A percentile compares a stretch with the other conserved stretches of the same genome.
phyloP scores from a whole-genome alignment of 2,797 vertebrate species.

The Peromyscus nudipes region DNA sequence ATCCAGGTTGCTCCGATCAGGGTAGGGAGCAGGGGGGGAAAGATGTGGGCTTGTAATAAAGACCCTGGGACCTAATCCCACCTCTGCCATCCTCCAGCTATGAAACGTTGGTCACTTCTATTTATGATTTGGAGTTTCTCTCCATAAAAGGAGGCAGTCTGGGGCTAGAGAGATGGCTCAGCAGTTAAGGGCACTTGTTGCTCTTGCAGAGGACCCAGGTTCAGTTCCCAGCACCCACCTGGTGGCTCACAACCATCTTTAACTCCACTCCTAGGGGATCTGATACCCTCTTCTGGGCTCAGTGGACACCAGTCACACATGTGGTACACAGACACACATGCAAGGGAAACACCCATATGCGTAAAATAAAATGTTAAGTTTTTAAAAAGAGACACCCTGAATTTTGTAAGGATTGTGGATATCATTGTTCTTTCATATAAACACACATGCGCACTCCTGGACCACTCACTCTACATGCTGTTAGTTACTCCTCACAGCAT shows the following conservation, averaged over 20 bases:
- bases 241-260: not conserved
- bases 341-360: not conserved
- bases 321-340: not conserved
- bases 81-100: not conserved
- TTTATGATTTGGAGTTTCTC: not conserved
- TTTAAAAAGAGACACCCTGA: not conserved
- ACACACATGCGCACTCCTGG: too few relatives aligned
- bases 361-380: not conserved
- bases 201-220: not conserved
- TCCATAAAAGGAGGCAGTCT: not conserved
- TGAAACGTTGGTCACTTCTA: not conserved
- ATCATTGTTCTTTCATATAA: fast-evolving
- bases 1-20: not conserved
- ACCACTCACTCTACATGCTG: fast-evolving
- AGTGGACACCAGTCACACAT: not conserved
- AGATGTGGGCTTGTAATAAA: too few relatives aligned
- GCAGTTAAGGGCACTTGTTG: not conserved
- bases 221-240: not conserved
- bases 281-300: not conserved
- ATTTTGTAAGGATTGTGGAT: fast-evolving
- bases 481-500: fast-evolving
- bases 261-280: not conserved
- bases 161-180: not conserved
- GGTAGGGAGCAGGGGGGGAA: fast-evolving
- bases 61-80: not conserved